Percentiles rank a stretch among this genome's conserved stretches.
Evolutionary conservation across 2,888 invertebrate genomes (phyloP).

Genomic region (Tetanocera ferruginea): DNA sequence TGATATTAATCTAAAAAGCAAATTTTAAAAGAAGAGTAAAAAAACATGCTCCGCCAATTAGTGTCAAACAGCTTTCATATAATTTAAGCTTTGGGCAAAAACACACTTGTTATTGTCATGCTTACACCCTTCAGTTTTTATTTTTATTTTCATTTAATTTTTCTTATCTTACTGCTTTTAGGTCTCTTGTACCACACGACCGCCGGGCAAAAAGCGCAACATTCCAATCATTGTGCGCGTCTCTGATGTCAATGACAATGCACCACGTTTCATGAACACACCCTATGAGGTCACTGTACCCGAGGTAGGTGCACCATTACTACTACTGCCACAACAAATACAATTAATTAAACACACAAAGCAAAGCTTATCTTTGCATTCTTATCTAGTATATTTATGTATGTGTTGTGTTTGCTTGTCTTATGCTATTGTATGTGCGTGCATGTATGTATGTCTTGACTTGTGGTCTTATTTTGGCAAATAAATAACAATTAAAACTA

Average conservation of each 20-base stretch:
- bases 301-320: conserved; percentile 76
- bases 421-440: neutral
- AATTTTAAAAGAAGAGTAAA: neutral
- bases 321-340: neutral
- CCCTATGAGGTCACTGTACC: conserved; percentile 88
- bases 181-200: conserved; percentile 86
- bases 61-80: neutral
- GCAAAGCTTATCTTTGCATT: neutral
- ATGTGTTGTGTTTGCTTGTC: neutral
- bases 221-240: conserved; percentile 91
- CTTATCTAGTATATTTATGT: neutral
- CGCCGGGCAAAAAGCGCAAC: conserved; percentile 84
- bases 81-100: neutral
- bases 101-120: neutral
- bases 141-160: neutral
- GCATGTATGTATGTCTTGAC: neutral
- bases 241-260: conserved; percentile 92
- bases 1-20: neutral
- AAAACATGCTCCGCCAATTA: neutral
- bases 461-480: conserved; percentile 4
- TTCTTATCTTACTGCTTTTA: conserved; percentile 58
- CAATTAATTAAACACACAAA: conserved; percentile 1
- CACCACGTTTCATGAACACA: conserved; percentile 85
- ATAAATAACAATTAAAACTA: conserved; percentile 41
- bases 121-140: neutral